Conservation (phyloP, 35 echinoderm and acorn worm species). For the Ophiothrix spiculata region DNA sequence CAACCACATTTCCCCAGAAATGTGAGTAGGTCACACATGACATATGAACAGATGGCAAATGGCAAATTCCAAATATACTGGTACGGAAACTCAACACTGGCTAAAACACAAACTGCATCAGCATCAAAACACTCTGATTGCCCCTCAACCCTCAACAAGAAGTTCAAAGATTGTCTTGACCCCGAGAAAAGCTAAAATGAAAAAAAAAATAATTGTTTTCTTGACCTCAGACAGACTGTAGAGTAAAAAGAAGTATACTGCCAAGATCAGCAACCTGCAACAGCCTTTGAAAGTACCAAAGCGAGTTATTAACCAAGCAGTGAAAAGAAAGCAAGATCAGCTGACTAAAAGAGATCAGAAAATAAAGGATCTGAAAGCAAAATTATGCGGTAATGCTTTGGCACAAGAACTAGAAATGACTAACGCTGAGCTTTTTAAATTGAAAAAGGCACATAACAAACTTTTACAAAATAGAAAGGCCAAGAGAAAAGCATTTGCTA, state of each 20-base stretch:
- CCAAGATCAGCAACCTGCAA: neutral
- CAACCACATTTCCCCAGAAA: too few relatives aligned
- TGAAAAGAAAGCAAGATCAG: constrained; percentile 35
- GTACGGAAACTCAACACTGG: too few relatives aligned
- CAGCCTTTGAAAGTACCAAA: constrained; percentile 28
- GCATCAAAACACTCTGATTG: too few relatives aligned
- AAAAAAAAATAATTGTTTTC: neutral
- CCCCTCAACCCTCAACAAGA: neutral
- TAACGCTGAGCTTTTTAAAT: constrained; percentile 19
- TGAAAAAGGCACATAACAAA: constrained; percentile 21
- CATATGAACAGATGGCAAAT: too few relatives aligned
- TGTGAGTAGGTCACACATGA: too few relatives aligned
- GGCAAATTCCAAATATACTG: too few relatives aligned
- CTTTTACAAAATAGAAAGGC: neutral
- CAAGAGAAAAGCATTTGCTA: neutral
- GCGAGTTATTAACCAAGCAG: constrained; percentile 29
- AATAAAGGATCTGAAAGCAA: constrained; percentile 32
- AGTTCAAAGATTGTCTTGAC: neutral
- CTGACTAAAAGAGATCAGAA: neutral
- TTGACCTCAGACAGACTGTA: neutral
- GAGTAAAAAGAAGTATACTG: neutral
- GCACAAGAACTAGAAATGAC: constrained; percentile 26
- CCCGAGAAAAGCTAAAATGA: neutral
- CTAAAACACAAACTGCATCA: too few relatives aligned
- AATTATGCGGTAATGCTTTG: constrained; percentile 21